These are phyloP conservation scores for Hylaeus volcanicus DNA, from an alignment of 1,140 invertebrate species.

Conservation along the genomic window DNA sequence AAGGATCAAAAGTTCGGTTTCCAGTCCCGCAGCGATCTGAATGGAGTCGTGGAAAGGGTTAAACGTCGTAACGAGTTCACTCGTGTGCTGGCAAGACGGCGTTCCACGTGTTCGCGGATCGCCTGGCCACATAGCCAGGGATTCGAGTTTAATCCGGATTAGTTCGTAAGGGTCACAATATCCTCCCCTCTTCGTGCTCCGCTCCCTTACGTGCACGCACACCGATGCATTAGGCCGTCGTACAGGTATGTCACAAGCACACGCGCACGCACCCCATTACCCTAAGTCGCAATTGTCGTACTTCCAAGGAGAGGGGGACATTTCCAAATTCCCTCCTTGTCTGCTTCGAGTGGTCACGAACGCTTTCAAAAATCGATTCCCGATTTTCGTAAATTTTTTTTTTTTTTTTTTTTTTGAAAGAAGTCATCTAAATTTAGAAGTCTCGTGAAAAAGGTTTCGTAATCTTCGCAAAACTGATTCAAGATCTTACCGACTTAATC, in stretches of 20 bases:
- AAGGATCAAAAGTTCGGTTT: slow-evolving; percentile 11
- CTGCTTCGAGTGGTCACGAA: too few species aligned
- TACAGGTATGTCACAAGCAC: slow-evolving; percentile 57
- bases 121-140: slow-evolving; percentile 72
- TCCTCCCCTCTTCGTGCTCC: slow-evolving; percentile 61
- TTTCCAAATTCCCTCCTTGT: neutral
- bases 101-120: slow-evolving; percentile 71
- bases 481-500: too few species aligned
- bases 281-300: slow-evolving; percentile 48
- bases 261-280: slow-evolving; percentile 49
- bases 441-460: too few species aligned
- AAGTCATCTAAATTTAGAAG: too few species aligned
- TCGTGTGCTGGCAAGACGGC: slow-evolving; percentile 66
- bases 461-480: too few species aligned
- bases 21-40: neutral
- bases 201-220: slow-evolving; percentile 48
- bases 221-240: slow-evolving; percentile 39
- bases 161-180: slow-evolving; percentile 79
- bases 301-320: neutral
- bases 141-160: slow-evolving; percentile 79
- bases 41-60: slow-evolving; percentile 52
- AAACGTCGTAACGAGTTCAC: slow-evolving; percentile 68
- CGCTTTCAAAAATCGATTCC: too few species aligned
- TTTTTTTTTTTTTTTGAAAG: too few species aligned
- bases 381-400: too few species aligned